Percentiles rank a stretch among this genome's conserved stretches.
phyloP scores from a whole-genome alignment of 2,888 invertebrate species.

The Patella caerulea region DNA sequence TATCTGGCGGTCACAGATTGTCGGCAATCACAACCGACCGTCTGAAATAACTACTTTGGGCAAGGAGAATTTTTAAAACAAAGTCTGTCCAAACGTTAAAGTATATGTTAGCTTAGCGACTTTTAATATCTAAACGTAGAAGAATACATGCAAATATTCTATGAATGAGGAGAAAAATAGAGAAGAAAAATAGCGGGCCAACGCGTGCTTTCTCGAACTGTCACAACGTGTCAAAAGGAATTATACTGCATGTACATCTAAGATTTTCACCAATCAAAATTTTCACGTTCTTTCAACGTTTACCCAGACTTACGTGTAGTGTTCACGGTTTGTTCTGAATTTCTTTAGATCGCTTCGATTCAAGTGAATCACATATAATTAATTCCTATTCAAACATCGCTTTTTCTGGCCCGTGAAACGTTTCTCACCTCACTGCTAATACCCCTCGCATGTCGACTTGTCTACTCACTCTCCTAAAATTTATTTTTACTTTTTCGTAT shows the following conservation, averaged over 20 bases:
- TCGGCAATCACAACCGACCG: too few species aligned
- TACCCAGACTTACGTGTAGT: background rate
- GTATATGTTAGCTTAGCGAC: background rate
- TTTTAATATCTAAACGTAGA: background rate
- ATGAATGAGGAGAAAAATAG: background rate
- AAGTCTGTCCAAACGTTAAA: too few species aligned
- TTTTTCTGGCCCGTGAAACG: background rate
- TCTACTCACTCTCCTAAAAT: background rate
- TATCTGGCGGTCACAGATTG: too few species aligned
- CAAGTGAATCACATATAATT: constrained; percentile 2
- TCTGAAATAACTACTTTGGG: too few species aligned
- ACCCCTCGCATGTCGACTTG: background rate
- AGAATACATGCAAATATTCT: background rate
- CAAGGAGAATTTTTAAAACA: too few species aligned
- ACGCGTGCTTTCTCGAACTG: constrained; percentile 8
- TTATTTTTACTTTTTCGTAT: too few species aligned
- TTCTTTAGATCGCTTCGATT: constrained; percentile 1
- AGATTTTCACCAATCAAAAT: constrained; percentile 4
- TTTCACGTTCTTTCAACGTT: background rate
- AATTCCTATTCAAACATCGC: background rate
- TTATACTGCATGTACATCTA: constrained; percentile 4
- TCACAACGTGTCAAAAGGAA: background rate
- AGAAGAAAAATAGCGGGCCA: background rate
- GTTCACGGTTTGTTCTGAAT: background rate
- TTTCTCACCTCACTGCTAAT: background rate